Evolutionary conservation across 2,797 vertebrate genomes (phyloP), one percentile per base, ranked within the genome.

Genomic region (Pampus argenteus): DNA sequence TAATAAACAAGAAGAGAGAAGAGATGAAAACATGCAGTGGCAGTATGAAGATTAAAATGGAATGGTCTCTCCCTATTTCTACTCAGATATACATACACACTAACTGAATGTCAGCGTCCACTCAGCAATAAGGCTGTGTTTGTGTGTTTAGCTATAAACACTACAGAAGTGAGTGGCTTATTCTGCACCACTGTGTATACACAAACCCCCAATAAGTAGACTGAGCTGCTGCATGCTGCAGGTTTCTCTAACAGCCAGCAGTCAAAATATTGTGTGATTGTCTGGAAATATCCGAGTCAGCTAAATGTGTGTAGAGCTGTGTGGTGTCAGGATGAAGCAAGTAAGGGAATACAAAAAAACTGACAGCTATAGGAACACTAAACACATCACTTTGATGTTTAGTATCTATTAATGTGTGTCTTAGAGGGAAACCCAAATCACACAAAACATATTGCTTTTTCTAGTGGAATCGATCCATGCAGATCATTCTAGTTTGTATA

Each of bases 161-260:
- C n/a, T 4, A 8, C 20, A 29, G 62, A 20, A 14, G 13, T 44
- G 25, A 38, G 31, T 56, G 59, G 29, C 42, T 40, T 9, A 31
- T 28, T 34, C 28, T 36, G 13, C 20, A 34, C 9, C 28, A 13
- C 3, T 18, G 23, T 45, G 1, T 18, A 4, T 2, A 44, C 10
- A 36, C 28, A 25, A 36, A n/a, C 3, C 26, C 26, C 6, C 8
- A 42, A 6, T 14, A 42, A 23, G 4, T 13, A 11, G 62, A 42
- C 20, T 54, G 26, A 55, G 42, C 29, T 34, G 23, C 31, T 63
- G 23, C 18, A 70, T 44, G 17, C 4, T 48, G 14, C 31, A n/a
- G n/a, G n/a, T n/a, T n/a, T 63, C 40, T 55, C 28, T 22, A 14
- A 55, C 31, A 48, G 59, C 23, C 50, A 18, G 29, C 42, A 29